A percentile compares a stretch with the other conserved stretches of the same genome.
These are phyloP conservation scores for Silurus glanis DNA, from an alignment of 2,113 vertebrate species.

Conservation along the genomic window DNA sequence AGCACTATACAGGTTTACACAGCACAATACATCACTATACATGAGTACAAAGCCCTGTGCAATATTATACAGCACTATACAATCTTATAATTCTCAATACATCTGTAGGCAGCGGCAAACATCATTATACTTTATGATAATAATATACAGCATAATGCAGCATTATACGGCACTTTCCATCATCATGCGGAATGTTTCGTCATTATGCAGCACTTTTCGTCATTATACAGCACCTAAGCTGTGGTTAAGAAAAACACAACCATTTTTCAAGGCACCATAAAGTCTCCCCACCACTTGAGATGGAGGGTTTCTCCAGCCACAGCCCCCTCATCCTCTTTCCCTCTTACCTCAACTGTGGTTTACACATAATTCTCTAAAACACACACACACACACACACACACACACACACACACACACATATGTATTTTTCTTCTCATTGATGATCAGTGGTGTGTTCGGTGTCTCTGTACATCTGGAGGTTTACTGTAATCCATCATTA, in stretches of 20 bases:
- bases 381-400: slow-evolving; percentile 24
- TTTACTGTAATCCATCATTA: slow-evolving; percentile 49
- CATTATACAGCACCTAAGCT: background rate
- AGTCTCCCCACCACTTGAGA: slow-evolving; percentile 34
- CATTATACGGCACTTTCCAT: background rate
- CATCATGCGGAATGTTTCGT: no score
- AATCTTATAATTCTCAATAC: background rate
- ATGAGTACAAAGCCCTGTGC: background rate
- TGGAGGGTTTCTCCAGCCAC: slow-evolving; percentile 44
- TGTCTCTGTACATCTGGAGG: slow-evolving; percentile 38
- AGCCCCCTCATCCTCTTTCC: slow-evolving; percentile 37
- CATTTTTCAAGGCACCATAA: slow-evolving; percentile 34
- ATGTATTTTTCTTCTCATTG: slow-evolving; percentile 37
- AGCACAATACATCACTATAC: background rate
- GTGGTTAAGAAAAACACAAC: background rate
- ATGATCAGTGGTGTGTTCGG: slow-evolving; percentile 36
- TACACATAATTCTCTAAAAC: slow-evolving; percentile 42
- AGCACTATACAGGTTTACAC: background rate
- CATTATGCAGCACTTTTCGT: no score
- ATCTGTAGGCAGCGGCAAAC: background rate
- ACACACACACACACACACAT: slow-evolving; percentile 15
- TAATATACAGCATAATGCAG: background rate
- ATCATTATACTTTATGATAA: background rate
- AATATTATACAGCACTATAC: background rate
- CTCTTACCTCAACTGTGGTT: slow-evolving; percentile 35